Percentiles rank a stretch among this genome's conserved stretches.
These are phyloP conservation scores for Bombus polaris DNA, from an alignment of 1,140 invertebrate genomes.

Conservation along the genomic window DNA sequence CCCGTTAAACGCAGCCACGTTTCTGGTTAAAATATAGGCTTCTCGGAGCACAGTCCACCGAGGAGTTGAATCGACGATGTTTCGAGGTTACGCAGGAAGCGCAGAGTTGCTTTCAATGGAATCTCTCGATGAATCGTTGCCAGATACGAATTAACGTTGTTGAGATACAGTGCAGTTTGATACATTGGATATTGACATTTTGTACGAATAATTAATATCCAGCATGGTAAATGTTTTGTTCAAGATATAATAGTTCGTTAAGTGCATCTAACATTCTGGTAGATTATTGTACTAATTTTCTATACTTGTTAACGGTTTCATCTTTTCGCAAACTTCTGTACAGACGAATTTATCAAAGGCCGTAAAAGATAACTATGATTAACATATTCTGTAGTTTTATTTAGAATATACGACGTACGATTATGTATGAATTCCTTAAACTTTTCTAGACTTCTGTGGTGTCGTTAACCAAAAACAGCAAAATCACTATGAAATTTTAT, in stretches of 20 bases:
- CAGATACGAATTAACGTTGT: too few relatives aligned
- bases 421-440: rapidly evolving
- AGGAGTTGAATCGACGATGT: background rate
- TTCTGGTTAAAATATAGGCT: background rate
- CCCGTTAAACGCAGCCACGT: conserved; percentile 33
- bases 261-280: rapidly evolving
- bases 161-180: rapidly evolving
- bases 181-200: too few relatives aligned
- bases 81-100: background rate
- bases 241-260: too few relatives aligned
- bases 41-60: background rate
- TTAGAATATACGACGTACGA: too few relatives aligned
- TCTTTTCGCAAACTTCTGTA: too few relatives aligned
- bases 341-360: too few relatives aligned
- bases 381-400: too few relatives aligned
- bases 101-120: background rate
- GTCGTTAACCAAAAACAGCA: rapidly evolving
- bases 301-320: too few relatives aligned
- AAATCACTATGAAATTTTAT: too few relatives aligned
- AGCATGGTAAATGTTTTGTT: rapidly evolving
- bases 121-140: background rate
- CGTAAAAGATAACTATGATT: too few relatives aligned
- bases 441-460: rapidly evolving
- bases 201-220: rapidly evolving
- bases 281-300: too few relatives aligned